Evolutionary conservation across 2,888 invertebrate genomes (phyloP).

Genomic region (Pristionchus japonicus): DNA sequence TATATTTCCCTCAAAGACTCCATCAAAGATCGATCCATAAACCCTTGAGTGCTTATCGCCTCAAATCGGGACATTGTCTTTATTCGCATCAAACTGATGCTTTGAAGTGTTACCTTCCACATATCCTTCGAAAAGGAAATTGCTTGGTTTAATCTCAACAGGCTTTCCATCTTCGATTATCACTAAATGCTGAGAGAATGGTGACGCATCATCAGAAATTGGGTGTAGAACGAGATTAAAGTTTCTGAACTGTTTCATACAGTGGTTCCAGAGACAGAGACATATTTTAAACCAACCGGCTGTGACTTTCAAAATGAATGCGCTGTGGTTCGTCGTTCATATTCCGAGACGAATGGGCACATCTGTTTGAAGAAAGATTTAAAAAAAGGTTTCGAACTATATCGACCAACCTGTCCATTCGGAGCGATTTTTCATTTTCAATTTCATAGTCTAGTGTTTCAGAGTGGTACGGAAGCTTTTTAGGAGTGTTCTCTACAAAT

Average conservation of each 20-base stretch:
- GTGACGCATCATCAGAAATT: background rate
- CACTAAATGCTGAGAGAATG: background rate
- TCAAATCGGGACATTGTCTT: background rate
- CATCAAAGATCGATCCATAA: background rate
- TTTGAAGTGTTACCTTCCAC: background rate
- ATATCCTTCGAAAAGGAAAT: background rate
- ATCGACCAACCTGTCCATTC: too few relatives aligned
- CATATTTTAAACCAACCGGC: too few relatives aligned
- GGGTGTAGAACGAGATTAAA: background rate
- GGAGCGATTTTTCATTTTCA: too few relatives aligned
- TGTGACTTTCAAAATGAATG: too few relatives aligned
- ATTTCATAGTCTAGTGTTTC: too few relatives aligned
- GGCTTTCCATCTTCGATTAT: background rate
- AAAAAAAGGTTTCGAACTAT: too few relatives aligned
- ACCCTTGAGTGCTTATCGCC: background rate
- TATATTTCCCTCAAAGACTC: background rate
- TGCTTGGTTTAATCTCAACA: background rate
- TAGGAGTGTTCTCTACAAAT: too few relatives aligned
- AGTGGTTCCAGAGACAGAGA: too few relatives aligned
- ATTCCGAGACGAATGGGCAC: too few relatives aligned
- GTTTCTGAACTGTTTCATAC: background rate
- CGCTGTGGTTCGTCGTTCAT: too few relatives aligned
- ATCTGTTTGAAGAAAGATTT: too few relatives aligned
- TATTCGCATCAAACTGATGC: background rate
- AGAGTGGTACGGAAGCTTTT: too few relatives aligned